Base-by-base conservation (phyloP, 2,888 invertebrate species). In the Hemistola chrysoprasaria region DNA sequence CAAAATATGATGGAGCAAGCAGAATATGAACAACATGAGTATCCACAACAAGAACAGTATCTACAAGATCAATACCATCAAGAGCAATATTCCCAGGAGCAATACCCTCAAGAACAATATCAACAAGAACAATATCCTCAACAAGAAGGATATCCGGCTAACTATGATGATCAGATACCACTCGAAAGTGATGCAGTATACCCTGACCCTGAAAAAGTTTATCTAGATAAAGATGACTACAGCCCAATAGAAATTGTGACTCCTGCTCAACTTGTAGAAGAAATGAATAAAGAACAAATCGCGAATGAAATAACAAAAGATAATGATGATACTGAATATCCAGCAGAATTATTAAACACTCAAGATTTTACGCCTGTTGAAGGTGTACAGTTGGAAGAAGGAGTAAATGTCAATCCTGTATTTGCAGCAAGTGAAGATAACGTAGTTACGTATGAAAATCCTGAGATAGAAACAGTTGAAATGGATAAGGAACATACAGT, bases 291-390 rank as follows among this genome's bases (percentile, higher is more conserved):
- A 11, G 54, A 57, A 42, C 20, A 36, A 20, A 9, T n/a, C 25
- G 6, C 10, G 3, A 16, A 30, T 31, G 43, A 40, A 22, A 31
- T 36, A 23, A 31, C 38, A 22, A 11, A 44, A n/a, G 38, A 48
- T 8, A n/a, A 22, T 21, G 49, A 58, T 35, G 25, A 53, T 8
- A 22, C 16, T 10, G 56, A 65, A 47, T 56, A 65, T 51, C 59
- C 56, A 5, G 36, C 48, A 34, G 59, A 67, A 40, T 39, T 50
- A 11, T 50, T 54, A 28, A 50, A 59, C 30, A 46, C 49, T 8
- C 56, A 60, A 41, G 65, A 70, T 21, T 62, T 57, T 36, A 53
- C 55, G 11, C 53, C 64, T 16, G 39, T 43, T 29, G 49, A 50
- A 8, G 47, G 50, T 6, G 47, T 61, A 7, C 37, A 50, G 22